Evolutionary conservation across 2,888 invertebrate genomes (phyloP).

Genomic region (Marasmarcha lunaedactyla): DNA sequence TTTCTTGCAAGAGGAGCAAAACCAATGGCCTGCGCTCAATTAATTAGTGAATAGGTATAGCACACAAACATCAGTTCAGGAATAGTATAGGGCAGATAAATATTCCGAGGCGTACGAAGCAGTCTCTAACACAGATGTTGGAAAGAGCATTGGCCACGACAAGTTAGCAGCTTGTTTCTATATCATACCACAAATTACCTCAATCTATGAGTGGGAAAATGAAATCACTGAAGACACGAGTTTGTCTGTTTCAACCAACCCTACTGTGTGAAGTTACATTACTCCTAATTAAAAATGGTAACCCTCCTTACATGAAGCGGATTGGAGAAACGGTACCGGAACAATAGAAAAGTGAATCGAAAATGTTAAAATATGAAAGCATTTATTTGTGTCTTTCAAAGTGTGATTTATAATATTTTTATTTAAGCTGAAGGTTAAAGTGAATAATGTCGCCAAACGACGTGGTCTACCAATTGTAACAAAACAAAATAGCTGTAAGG

Average conservation of each 20-base stretch:
- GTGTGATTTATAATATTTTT: too few relatives aligned
- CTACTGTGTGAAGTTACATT: conserved; percentile 95
- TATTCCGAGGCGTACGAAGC: conserved; percentile 91
- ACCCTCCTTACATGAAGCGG: conserved; percentile 84
- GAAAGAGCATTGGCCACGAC: conserved; percentile 82
- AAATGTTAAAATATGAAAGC: too few relatives aligned
- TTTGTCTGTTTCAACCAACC: conserved; percentile 90
- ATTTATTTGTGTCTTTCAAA: too few relatives aligned
- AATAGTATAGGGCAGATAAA: too few relatives aligned
- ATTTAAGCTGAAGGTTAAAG: too few relatives aligned
- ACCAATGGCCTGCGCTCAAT: too few relatives aligned
- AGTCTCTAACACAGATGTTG: conserved; percentile 82
- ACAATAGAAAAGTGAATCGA: conserved; percentile 19
- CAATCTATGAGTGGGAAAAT: conserved; percentile 93
- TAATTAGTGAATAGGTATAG: too few relatives aligned
- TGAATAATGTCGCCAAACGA: too few relatives aligned
- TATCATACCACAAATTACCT: conserved; percentile 89
- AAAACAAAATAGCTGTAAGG: too few relatives aligned
- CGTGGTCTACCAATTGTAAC: too few relatives aligned
- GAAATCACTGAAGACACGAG: conserved; percentile 87
- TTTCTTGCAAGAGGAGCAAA: too few relatives aligned
- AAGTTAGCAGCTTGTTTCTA: conserved; percentile 96
- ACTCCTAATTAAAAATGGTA: conserved; percentile 84
- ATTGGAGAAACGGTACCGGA: conserved; percentile 76
- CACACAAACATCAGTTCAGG: too few relatives aligned